phyloP scores from a whole-genome alignment of 2,113 vertebrate genomes.

The Elaphurus davidianus region DNA sequence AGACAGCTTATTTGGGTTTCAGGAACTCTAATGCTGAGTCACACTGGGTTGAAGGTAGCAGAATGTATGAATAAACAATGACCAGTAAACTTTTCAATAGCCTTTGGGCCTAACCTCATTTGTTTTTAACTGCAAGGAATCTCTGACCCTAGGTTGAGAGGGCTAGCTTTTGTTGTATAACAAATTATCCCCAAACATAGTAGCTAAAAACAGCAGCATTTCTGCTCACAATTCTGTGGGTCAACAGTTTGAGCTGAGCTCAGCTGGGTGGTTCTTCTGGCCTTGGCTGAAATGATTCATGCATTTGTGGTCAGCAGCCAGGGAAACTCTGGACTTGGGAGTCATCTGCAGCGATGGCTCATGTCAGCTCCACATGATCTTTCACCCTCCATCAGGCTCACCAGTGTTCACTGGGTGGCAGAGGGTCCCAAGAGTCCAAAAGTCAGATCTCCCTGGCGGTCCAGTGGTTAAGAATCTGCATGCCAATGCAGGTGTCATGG shows the following conservation, averaged over 20 bases:
- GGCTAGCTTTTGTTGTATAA: constrained; percentile 6
- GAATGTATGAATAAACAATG: neutral
- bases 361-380: neutral
- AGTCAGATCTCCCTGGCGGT: neutral
- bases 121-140: neutral
- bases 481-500: neutral
- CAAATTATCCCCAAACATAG: neutral
- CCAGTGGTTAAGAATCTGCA: neutral
- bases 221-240: neutral
- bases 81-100: neutral
- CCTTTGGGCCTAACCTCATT: neutral
- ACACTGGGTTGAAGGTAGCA: neutral
- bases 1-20: neutral
- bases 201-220: neutral
- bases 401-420: neutral
- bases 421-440: neutral
- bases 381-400: neutral
- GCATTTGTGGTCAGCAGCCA: neutral
- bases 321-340: neutral
- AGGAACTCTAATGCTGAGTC: neutral
- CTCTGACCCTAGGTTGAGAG: neutral
- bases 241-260: neutral
- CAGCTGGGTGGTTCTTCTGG: neutral
- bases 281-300: neutral
- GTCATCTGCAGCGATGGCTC: neutral